These are phyloP conservation scores for Drosophila mauritiana DNA, from an alignment of 1,140 invertebrate species.

Conservation along the genomic window DNA sequence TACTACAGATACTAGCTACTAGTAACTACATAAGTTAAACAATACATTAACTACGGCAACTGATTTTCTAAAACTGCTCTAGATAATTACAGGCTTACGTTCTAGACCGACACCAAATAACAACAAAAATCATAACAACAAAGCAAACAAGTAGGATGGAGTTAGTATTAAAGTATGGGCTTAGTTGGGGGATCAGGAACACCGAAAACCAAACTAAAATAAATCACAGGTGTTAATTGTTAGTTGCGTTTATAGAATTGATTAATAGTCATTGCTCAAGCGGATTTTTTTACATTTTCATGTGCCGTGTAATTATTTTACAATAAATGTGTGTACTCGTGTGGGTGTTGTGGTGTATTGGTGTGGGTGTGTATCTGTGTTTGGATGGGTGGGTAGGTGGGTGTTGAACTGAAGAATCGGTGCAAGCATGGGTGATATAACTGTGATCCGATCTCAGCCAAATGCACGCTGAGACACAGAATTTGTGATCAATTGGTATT, in stretches of 20 bases:
- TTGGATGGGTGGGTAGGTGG: conserved; percentile 15
- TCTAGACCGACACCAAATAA: conserved; percentile 27
- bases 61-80: conserved; percentile 23
- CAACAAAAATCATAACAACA: conserved; percentile 45
- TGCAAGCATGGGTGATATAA: conserved; percentile 64
- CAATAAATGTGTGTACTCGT: conserved; percentile 24
- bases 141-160: conserved; percentile 45
- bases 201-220: conserved; percentile 20
- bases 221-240: conserved; percentile 32
- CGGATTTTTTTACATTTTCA: conserved; percentile 29
- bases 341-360: conserved; percentile 24
- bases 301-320: conserved; percentile 65
- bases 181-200: conserved; percentile 25
- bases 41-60: conserved; percentile 19
- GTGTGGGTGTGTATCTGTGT: conserved; percentile 11
- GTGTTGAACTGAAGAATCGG: conserved; percentile 26
- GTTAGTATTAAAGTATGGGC: conserved; percentile 35
- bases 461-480: conserved; percentile 18
- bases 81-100: conserved; percentile 20
- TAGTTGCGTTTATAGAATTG: conserved; percentile 38
- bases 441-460: conserved; percentile 25
- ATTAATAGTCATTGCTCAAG: conserved; percentile 73
- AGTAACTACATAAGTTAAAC: conserved; percentile 31
- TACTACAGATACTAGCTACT: conserved; percentile 57
- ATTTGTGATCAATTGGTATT: conserved; percentile 13